Base-by-base conservation (phyloP, 2,888 invertebrate species). In the Acrobasis consociella region DNA sequence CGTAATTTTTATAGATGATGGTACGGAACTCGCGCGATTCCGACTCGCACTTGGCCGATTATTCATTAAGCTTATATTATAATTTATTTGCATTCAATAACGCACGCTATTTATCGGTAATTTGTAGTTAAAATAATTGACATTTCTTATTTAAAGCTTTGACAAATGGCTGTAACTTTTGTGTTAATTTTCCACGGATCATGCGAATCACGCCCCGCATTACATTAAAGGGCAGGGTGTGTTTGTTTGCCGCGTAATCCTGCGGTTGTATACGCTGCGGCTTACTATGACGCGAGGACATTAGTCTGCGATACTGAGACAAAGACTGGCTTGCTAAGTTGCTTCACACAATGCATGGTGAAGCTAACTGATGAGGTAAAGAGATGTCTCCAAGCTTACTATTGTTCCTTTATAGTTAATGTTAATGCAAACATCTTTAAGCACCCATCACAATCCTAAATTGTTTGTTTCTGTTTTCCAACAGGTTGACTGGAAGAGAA, bases 221-320 rank as follows among this genome's bases (percentile, higher is more conserved):
- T 74, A 74, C 77, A 79, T 77, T 71, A 77, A 77, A 77, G 72
- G 69, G 64, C 68, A 66, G 66, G 70, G 71, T 72, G 71, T 76
- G 72, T 78, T 77, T 77, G 74, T 75, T 72, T 77, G 70, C 71
- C 72, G 74, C 72, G 72, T 74, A 76, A 83, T 76, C 75, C 68
- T 69, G 73, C 70, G 65, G 70, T 55, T 53, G 70, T 71, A 69
- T 72, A 72, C 65, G 72, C 72, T 69, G 69, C 69, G 68, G 71
- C 71, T 75, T 71, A 67, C 65, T 67, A 69, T 72, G 73, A 74
- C 69, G 74, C 64, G 67, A 69, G 70, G 70, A 78, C 74, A 79
- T 79, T 74, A 77, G 71, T 77, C 73, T 69, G 65, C 56, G 72
- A 76, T 72, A 71, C 50, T 58, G 72, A 71, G 76, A 75, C 74